phyloP scores from a whole-genome alignment of 2,113 vertebrate genomes.

The Lathamus discolor region DNA sequence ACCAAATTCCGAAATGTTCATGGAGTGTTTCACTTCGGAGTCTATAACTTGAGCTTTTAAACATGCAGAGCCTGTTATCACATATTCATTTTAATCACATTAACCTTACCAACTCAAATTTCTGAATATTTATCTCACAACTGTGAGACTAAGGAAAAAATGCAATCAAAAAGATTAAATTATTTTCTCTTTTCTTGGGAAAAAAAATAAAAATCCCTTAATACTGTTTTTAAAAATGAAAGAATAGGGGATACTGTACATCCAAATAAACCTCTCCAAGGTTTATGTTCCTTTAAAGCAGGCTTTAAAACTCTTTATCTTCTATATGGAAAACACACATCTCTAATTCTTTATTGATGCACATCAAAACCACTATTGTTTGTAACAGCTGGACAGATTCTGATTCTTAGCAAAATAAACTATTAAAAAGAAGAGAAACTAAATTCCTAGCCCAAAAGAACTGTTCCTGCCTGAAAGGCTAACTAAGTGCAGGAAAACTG shows the following conservation, averaged over 20 bases:
- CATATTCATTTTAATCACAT: constrained; percentile 46
- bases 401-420: constrained; percentile 2
- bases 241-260: constrained; percentile 12
- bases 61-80: constrained; percentile 23
- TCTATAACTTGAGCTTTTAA: constrained; percentile 51
- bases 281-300: constrained; percentile 8
- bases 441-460: background rate
- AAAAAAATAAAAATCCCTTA: background rate
- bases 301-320: constrained; percentile 14
- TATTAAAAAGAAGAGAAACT: background rate
- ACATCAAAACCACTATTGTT: constrained; percentile 7
- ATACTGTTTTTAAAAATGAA: constrained; percentile 30
- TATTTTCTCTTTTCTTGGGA: constrained; percentile 9
- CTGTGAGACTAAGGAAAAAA: background rate
- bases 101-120: constrained; percentile 42
- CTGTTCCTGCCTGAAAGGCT: background rate
- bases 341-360: constrained; percentile 21
- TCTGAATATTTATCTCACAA: constrained; percentile 32
- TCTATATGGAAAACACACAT: background rate
- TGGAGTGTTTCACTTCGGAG: constrained; percentile 20
- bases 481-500: background rate
- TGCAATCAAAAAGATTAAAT: background rate
- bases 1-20: constrained; percentile 11
- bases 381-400: constrained; percentile 27
- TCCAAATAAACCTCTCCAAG: constrained; percentile 36